Evolutionary conservation across 1,140 invertebrate genomes (phyloP), one percentile per base, ranked within the genome.

Genomic region (Psix sp.): DNA sequence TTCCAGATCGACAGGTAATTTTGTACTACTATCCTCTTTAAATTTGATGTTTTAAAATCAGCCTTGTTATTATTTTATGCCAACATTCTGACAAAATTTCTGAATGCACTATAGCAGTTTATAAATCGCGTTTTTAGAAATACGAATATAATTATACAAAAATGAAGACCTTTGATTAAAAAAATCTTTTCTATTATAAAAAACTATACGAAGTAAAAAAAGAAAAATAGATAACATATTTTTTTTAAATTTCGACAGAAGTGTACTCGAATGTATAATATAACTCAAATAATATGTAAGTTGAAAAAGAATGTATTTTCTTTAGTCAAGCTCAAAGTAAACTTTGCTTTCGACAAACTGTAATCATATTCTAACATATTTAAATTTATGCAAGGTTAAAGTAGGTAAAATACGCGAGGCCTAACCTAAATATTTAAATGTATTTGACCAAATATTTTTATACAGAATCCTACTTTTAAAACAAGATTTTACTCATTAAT

Each of bases 1-100:
- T 24, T 78, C 82, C 52, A 81, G 79, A 72, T 54, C 78, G 40
- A 62, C 82, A 76, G 84, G 84, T 86, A 72, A 82, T 42, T 40
- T 18, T n/a, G n/a, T n/a, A n/a, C n/a, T n/a, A n/a, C n/a, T n/a
- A n/a, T n/a, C n/a, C n/a, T n/a, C 26, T 29, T 29, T 29, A 10
- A 1, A 29, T 29, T 7, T n/a, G 26, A 29, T 29, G n/a, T 7
- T 29, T 29, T 2, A 29, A 29, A 29, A n/a, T 29, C 7, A 2
- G 7, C 6, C 26, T 29, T 7, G 26, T 10, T 24, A 5, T 24
- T 24, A 9, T 24, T 24, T 24, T 9, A 24, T 5, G 9, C 21
- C 4, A 24, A 24, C 9, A 24, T 29, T 7, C 6, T 29, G n/a
- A 7, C 26, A 10, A 10, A 10, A 24, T 24, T 24, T 24, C 9